phyloP scores from a whole-genome alignment of 2,113 vertebrate species.

The Terrapene triunguis region DNA sequence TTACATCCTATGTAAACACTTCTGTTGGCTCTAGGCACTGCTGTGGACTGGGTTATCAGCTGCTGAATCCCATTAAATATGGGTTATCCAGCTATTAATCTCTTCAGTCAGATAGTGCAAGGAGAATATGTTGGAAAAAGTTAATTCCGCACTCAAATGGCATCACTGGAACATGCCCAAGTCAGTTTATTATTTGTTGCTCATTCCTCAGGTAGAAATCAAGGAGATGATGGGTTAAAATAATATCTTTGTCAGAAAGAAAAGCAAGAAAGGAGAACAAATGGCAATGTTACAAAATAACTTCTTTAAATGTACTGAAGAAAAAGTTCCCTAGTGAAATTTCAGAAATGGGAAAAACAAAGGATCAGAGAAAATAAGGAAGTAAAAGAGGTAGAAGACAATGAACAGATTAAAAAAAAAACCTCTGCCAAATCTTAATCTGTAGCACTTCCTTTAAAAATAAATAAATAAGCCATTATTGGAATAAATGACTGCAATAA shows the following conservation, averaged over 20 bases:
- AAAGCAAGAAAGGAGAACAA: neutral
- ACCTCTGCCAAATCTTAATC: neutral
- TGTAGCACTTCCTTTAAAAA: neutral
- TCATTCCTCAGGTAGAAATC: neutral
- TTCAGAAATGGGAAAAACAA: neutral
- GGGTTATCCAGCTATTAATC: slow-evolving; percentile 26
- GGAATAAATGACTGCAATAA: neutral
- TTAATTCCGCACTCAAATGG: slow-evolving; percentile 16
- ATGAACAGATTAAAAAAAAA: neutral
- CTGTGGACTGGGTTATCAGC: neutral
- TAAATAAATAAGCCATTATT: neutral
- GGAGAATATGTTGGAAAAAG: neutral
- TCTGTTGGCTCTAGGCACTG: neutral
- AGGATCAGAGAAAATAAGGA: neutral
- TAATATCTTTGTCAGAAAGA: neutral
- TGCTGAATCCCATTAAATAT: neutral
- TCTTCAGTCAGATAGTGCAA: neutral
- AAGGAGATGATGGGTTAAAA: slow-evolving; percentile 51
- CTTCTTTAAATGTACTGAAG: neutral
- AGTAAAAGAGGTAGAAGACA: neutral
- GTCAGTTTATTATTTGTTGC: slow-evolving; percentile 26
- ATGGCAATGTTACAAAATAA: neutral
- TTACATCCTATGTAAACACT: neutral
- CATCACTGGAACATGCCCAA: neutral
- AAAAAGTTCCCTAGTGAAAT: neutral